Base-by-base conservation (phyloP, 2,888 invertebrate genomes). In the Celastrina argiolus region DNA sequence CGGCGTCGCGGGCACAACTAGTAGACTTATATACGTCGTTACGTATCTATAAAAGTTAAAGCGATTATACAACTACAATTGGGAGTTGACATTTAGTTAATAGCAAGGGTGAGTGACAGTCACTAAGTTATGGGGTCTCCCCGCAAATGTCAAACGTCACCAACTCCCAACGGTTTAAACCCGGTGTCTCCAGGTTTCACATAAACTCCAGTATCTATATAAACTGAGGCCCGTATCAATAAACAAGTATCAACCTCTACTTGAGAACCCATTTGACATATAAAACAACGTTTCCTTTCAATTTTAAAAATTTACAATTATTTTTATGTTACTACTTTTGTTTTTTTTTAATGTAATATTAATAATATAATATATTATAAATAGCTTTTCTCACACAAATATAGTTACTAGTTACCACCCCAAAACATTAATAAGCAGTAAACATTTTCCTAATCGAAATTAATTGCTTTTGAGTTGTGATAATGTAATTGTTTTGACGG, bases 401-500 rank as follows among this genome's bases (percentile, higher is more conserved):
- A 61, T 12, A n/a, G 14, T 34, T 8, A 12, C 8, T 36, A 16
- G 22, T 4, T 51, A 10, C 8, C 12, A 10, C 51, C 51, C 51
- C 51, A 22, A 12, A 26, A 22, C 51, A 51, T 12, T 26, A 51
- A 51, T 51, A 36, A 36, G 36, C 10, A 36, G 2, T 36, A 51
- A 45, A 51, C 14, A 51, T 51, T 22, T 22, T 6, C 22, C 22
- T 22, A 51, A 51, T 51, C 18, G 12, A 51, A 51, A 51, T 6
- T 51, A 26, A 51, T 51, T 51, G 51, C 51, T 51, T 26, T 51
- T 51, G 36, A 36, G 36, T 36, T 36, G 12, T 10, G 1, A 51
- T 22, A 51, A 51, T 51, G 51, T 5, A 14, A 51, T 26, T 51
- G 51, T 51, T 51, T 51, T 51, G 51, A 51, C 51, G 22, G 51